phyloP scores from a whole-genome alignment of 2,113 vertebrate species.

The Octodon degus region DNA sequence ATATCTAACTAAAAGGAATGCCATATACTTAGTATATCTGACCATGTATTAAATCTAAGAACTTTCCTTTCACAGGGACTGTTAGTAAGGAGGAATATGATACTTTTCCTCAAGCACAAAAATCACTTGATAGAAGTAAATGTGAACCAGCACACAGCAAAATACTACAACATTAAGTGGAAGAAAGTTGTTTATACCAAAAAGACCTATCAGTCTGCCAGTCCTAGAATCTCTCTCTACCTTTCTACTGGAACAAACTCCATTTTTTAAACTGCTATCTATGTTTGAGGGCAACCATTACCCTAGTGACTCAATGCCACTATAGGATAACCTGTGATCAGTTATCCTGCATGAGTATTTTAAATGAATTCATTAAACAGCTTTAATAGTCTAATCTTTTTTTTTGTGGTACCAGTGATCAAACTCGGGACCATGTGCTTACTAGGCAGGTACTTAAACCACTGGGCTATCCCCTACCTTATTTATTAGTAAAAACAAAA shows the following conservation, averaged over 20 bases:
- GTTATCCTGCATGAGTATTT: background rate
- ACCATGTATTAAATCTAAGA: background rate
- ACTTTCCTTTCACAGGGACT: background rate
- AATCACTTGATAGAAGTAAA: slow-evolving; percentile 28
- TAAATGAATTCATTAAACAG: background rate
- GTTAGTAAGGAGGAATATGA: background rate
- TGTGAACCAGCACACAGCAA: background rate
- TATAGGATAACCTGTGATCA: background rate
- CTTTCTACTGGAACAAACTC: background rate
- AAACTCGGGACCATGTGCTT: too few relatives aligned
- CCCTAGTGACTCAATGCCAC: background rate
- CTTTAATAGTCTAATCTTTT: background rate
- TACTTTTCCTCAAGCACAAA: background rate
- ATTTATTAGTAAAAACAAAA: background rate
- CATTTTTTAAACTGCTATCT: slow-evolving; percentile 25
- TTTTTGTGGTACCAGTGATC: too few relatives aligned
- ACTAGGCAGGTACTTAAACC: too few relatives aligned
- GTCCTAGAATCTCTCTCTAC: background rate
- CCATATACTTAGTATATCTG: background rate
- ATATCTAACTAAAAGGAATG: background rate
- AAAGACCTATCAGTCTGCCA: background rate
- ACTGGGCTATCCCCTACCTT: too few relatives aligned
- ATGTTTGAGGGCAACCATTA: background rate
- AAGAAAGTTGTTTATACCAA: background rate
- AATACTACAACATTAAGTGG: background rate